A percentile compares a stretch with the other conserved stretches of the same genome.
These are phyloP conservation scores for Austrofundulus limnaeus DNA, from an alignment of 2,113 vertebrate genomes.

Conservation along the genomic window DNA sequence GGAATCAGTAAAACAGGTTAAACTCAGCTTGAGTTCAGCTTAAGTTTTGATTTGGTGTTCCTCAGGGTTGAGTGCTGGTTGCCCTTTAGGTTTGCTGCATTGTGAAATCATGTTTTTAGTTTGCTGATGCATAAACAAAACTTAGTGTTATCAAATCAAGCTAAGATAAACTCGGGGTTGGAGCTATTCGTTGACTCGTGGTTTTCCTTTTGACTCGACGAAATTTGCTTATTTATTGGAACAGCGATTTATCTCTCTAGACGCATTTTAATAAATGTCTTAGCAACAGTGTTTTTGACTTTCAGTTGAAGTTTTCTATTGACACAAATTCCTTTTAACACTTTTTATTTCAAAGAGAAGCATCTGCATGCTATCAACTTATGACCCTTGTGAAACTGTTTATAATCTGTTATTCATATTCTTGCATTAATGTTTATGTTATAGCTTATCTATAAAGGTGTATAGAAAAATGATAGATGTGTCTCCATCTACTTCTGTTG, in stretches of 20 bases:
- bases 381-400: too few relatives aligned
- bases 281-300: not conserved
- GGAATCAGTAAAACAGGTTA: not conserved
- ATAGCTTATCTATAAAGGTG: too few relatives aligned
- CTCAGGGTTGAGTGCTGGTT: not conserved
- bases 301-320: too few relatives aligned
- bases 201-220: not conserved
- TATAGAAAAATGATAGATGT: too few relatives aligned
- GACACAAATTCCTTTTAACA: too few relatives aligned
- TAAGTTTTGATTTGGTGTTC: not conserved
- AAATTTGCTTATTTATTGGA: not conserved
- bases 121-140: not conserved
- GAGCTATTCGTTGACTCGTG: not conserved
- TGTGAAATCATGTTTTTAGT: not conserved
- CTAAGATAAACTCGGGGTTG: too few relatives aligned
- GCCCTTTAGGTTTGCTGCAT: not conserved
- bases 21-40: not conserved
- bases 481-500: too few relatives aligned
- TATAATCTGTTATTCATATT: too few relatives aligned
- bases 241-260: not conserved
- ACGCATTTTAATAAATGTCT: not conserved
- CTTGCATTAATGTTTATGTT: too few relatives aligned
- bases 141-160: not conserved
- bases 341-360: too few relatives aligned
- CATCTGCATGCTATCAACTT: too few relatives aligned